These are phyloP conservation scores for Drosophila biarmipes DNA, from an alignment of 1,140 invertebrate genomes.

Conservation along the genomic window DNA sequence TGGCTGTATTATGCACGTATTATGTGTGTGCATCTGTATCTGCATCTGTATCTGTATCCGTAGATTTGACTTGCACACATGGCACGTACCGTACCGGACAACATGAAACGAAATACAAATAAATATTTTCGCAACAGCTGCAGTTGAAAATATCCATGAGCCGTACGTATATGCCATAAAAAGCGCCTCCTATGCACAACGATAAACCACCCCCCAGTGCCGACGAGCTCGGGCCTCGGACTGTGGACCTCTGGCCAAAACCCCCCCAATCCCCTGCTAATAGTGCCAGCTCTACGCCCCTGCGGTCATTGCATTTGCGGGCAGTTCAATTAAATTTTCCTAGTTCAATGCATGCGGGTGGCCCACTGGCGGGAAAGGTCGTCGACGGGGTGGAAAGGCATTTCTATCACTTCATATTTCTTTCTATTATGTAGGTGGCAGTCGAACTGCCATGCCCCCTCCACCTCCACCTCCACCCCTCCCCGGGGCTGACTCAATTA, in stretches of 20 bases:
- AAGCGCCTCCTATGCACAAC: slow-evolving; percentile 67
- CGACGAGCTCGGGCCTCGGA: neutral
- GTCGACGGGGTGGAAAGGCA: slow-evolving; percentile 5
- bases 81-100: slow-evolving; percentile 64
- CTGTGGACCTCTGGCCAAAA: neutral
- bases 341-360: slow-evolving; percentile 71
- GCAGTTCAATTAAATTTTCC: slow-evolving; percentile 76
- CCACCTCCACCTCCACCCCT: neutral
- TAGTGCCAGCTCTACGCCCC: slow-evolving; percentile 31
- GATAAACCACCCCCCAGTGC: neutral
- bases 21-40: no score
- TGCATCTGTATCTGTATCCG: slow-evolving; percentile 10
- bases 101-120: slow-evolving; percentile 72
- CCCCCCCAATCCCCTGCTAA: slow-evolving; percentile 34
- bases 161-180: slow-evolving; percentile 60
- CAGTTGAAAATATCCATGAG: slow-evolving; percentile 67
- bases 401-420: slow-evolving; percentile 75
- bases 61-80: slow-evolving; percentile 66
- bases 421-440: slow-evolving; percentile 46
- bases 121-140: slow-evolving; percentile 80
- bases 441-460: neutral
- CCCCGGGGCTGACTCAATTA: slow-evolving; percentile 56
- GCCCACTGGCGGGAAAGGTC: slow-evolving; percentile 16
- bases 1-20: neutral
- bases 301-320: slow-evolving; percentile 60